phyloP scores from a whole-genome alignment of 1,140 invertebrate genomes.

The Neoseiulus cucumeris region DNA sequence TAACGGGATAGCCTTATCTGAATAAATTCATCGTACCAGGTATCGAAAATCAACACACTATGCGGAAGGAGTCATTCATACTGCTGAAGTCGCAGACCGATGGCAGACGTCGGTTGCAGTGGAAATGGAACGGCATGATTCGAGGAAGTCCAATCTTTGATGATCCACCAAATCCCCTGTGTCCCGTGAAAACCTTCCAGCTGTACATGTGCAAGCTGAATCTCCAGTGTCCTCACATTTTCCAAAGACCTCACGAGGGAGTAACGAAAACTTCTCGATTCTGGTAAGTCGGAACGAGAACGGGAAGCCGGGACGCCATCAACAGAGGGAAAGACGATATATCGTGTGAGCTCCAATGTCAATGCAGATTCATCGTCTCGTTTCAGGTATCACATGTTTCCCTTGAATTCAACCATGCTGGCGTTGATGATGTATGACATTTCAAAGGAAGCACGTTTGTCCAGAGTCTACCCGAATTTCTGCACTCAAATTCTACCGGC shows the following conservation, averaged over 20 bases:
- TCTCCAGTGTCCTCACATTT: conserved; percentile 17
- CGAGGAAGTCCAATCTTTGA: conserved; percentile 16
- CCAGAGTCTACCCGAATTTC: conserved; percentile 8
- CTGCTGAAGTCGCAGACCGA: conserved; percentile 3
- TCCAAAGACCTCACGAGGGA: conserved; percentile 18
- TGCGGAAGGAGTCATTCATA: conserved; percentile 1
- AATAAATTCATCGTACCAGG: too few species aligned
- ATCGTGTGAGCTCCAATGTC: not conserved
- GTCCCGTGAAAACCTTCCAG: conserved; percentile 17
- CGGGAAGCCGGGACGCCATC: not conserved
- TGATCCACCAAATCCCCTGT: conserved; percentile 17
- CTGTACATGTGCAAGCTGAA: conserved; percentile 17
- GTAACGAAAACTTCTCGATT: conserved; percentile 17
- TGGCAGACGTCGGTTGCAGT: not conserved
- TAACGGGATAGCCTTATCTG: too few species aligned
- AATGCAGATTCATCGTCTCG: not conserved
- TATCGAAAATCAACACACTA: not conserved
- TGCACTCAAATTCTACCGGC: conserved; percentile 5
- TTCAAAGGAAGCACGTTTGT: conserved; percentile 10
- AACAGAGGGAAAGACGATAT: too few species aligned
- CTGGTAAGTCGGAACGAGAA: conserved; percentile 18
- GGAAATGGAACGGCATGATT: conserved; percentile 10
- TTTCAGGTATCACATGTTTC: conserved; percentile 10
- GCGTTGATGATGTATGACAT: conserved; percentile 11
- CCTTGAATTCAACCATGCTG: conserved; percentile 10